phyloP scores from a whole-genome alignment of 2,113 vertebrate species.

The Aegithalos caudatus region DNA sequence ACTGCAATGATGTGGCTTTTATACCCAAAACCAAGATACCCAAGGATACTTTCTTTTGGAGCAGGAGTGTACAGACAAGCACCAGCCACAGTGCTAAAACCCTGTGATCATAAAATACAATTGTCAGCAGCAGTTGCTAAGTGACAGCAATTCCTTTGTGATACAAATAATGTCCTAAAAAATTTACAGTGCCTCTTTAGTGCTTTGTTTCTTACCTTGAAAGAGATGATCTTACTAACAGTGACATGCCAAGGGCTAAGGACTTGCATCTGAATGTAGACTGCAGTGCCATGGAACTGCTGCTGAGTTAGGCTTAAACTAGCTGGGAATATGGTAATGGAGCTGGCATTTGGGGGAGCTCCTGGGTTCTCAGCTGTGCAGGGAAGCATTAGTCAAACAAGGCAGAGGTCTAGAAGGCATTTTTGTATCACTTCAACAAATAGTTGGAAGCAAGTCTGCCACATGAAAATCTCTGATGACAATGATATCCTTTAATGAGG shows the following conservation, averaged over 20 bases:
- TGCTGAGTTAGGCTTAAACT: neutral
- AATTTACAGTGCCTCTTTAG: neutral
- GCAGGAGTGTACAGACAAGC: neutral
- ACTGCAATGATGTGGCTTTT: neutral
- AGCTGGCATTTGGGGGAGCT: neutral
- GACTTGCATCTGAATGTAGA: neutral
- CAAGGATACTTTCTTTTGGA: neutral
- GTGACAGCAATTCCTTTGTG: neutral
- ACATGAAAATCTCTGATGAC: neutral
- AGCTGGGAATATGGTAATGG: neutral
- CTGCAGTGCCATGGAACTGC: neutral
- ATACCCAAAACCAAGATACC: neutral
- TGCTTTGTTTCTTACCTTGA: neutral
- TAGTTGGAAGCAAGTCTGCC: neutral
- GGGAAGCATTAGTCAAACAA: neutral
- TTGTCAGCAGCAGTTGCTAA: slow-evolving; percentile 6
- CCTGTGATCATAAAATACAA: neutral
- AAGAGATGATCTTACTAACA: neutral
- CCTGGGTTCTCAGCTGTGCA: neutral
- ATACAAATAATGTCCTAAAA: neutral
- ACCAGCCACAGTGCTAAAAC: neutral
- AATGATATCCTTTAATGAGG: neutral
- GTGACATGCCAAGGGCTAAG: neutral
- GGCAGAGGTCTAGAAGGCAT: neutral
- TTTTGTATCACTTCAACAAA: neutral